Base-by-base conservation (phyloP, 92 coral and sea anemone species). In the Ricordea florida region DNA sequence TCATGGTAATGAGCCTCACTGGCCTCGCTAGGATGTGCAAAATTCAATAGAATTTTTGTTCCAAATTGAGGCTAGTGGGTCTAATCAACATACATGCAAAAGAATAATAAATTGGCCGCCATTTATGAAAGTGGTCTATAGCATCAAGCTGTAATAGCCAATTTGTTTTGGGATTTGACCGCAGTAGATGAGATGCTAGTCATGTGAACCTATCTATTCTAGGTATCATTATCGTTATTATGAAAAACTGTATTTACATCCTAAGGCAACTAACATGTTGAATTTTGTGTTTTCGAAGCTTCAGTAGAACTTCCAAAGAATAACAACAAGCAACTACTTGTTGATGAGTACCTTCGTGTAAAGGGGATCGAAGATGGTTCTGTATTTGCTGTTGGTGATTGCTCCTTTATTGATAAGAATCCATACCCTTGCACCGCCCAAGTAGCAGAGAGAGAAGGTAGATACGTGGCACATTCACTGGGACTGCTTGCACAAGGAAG, bases 341-440 rank as follows among this genome's bases (percentile, higher is more conserved):
- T 94, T 4, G 97, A 94, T 24, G 57, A 57, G 4, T 84, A 30
- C 42, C 87, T 94, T 0, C 72, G 79, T 66, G 93, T 94, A 37
- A 82, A 91, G 62, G 91, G 87, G 27, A 34, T 85, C n/a, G 22
- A 62, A 18, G 97, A 91, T 82, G 89, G 76, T 14, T 78, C 79
- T 27, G 74, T 94, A 46, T 94, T 88, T 72, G 94, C 97, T 3
- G 40, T 94, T 34, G 98, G 98, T 0, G 98, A 94, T 73, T 94
- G 98, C 31, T 92, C 94, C 17, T 80, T 68, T 53, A 87, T 94
- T 33, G 98, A 94, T 57, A 53, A 62, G 31, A 49, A 70, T 53
- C 94, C 98, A 0, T 80, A 91, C 37, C 94, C 98, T 0, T 94
- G 98, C 56, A 94, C 97, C 10, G 98, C 98, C 2, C 98, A 94